A percentile compares a stretch with the other conserved stretches of the same genome.
Conservation (phyloP, 2,888 invertebrate species). For the Diarsia dahlii region DNA sequence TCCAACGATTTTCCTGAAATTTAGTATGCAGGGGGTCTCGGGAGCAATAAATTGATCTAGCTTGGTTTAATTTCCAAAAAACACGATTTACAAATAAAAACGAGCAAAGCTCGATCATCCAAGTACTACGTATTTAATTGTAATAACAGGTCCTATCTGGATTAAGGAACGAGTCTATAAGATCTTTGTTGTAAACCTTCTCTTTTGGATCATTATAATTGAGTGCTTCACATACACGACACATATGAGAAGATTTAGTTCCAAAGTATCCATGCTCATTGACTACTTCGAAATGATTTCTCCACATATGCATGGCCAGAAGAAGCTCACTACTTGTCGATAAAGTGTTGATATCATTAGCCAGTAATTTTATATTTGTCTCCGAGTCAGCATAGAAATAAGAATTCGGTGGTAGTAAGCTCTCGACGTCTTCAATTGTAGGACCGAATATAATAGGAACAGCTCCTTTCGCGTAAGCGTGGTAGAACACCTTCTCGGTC, state of each 20-base stretch:
- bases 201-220: constrained; percentile 88
- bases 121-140: not conserved
- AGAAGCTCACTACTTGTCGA: constrained; percentile 78
- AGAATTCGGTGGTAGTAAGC: constrained; percentile 91
- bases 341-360: constrained; percentile 87
- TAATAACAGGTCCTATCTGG: constrained; percentile 17
- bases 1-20: no score
- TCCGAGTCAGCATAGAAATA: constrained; percentile 91
- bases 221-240: constrained; percentile 93
- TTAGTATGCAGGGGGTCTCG: no score
- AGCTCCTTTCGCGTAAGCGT: constrained; percentile 91
- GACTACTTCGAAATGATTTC: constrained; percentile 87
- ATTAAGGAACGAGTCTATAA: constrained; percentile 73
- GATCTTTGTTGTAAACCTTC: constrained; percentile 72
- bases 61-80: no score
- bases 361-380: constrained; percentile 86
- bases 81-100: no score
- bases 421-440: constrained; percentile 83
- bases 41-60: no score
- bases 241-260: constrained; percentile 91
- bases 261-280: constrained; percentile 94
- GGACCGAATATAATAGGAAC: constrained; percentile 93
- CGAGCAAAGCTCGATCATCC: no score
- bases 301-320: constrained; percentile 91
- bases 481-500: constrained; percentile 93